A percentile compares a stretch with the other conserved stretches of the same genome.
These are phyloP conservation scores for Bombus sibiricus DNA, from an alignment of 1,140 invertebrate genomes.

Conservation along the genomic window DNA sequence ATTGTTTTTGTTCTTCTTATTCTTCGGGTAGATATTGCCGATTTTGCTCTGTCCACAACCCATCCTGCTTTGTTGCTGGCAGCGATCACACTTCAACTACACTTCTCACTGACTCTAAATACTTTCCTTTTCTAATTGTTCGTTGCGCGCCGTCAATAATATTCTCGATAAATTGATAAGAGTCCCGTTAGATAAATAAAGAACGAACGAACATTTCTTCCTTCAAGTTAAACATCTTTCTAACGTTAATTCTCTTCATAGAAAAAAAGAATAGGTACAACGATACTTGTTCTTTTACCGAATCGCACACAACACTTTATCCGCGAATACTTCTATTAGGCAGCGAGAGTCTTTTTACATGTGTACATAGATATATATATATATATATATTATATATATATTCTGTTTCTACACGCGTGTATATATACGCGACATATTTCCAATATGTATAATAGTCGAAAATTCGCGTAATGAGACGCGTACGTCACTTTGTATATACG, in stretches of 20 bases:
- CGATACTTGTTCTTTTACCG: not conserved
- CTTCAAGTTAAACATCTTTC: not conserved
- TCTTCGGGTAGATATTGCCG: constrained; percentile 84
- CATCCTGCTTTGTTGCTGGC: constrained; percentile 76
- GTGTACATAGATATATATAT: constrained; percentile 1
- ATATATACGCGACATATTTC: not conserved
- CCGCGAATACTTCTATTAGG: constrained; percentile 6
- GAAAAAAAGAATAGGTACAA: not conserved
- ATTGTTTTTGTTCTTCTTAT: constrained; percentile 83
- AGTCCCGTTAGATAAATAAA: not conserved
- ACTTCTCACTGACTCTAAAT: constrained; percentile 21
- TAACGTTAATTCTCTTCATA: not conserved
- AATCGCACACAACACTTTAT: not conserved
- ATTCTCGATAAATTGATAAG: not conserved
- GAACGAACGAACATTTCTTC: not conserved
- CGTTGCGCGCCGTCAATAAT: not conserved
- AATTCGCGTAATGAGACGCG: not conserved
- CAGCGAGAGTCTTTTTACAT: constrained; percentile 1
- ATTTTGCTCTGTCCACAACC: constrained; percentile 86
- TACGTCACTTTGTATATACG: not conserved
- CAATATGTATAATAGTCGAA: constrained; percentile 16
- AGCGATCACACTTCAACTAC: constrained; percentile 36
- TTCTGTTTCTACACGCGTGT: not conserved
- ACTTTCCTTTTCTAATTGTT: not conserved
- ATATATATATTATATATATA: constrained; percentile 1